Percentiles rank a stretch among this genome's conserved stretches.
Evolutionary conservation across 2,888 invertebrate genomes (phyloP).

Genomic region (Leucozona laternaria): DNA sequence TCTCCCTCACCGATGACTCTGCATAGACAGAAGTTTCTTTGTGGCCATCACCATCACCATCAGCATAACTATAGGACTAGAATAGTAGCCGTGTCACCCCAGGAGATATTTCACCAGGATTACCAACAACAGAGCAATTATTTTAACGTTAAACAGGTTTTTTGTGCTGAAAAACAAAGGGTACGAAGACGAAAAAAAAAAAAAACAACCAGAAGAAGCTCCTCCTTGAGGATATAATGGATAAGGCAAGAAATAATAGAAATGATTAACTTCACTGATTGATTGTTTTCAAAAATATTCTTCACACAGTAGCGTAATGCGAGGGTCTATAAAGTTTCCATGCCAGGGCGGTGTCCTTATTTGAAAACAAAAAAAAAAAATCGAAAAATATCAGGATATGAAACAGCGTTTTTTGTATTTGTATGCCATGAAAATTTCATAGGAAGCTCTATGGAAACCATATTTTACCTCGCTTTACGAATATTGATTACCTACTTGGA

Average conservation of each 20-base stretch:
- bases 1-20: not conserved
- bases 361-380: not conserved
- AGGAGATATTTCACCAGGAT: conserved; percentile 54
- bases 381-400: not conserved
- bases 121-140: conserved; percentile 68
- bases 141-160: conserved; percentile 43
- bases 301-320: not conserved
- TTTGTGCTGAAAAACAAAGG: not conserved
- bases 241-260: conserved; percentile 28
- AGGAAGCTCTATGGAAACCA: conserved; percentile 15
- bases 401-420: not conserved
- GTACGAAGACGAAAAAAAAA: not conserved
- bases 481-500: conserved; percentile 53
- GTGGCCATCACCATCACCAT: conserved; percentile 47
- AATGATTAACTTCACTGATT: conserved; percentile 70
- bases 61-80: conserved; percentile 12
- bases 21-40: conserved; percentile 39
- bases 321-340: not conserved
- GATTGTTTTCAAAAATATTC: conserved; percentile 61
- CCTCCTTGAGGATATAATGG: conserved; percentile 37
- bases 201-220: not conserved
- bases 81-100: conserved; percentile 47
- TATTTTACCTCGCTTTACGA: conserved; percentile 28
- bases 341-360: not conserved
- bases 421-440: conserved; percentile 21